These are phyloP conservation scores for Heliconius ismenius DNA, from an alignment of 2,888 invertebrate genomes.

Conservation along the genomic window DNA sequence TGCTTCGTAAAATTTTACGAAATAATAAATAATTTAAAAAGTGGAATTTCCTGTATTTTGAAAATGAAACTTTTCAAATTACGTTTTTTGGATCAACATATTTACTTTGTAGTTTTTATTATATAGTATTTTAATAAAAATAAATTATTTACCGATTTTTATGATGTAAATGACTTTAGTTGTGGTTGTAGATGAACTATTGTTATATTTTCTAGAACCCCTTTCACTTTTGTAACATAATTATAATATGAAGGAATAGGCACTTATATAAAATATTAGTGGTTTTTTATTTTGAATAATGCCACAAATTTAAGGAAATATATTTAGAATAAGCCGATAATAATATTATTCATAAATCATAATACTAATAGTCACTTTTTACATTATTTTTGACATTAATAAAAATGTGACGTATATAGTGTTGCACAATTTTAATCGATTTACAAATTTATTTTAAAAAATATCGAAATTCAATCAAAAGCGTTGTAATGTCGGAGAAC, in stretches of 20 bases:
- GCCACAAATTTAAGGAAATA: no score
- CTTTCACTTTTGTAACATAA: slow-evolving; percentile 8
- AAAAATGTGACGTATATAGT: slow-evolving; percentile 45
- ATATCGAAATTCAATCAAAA: slow-evolving; percentile 32
- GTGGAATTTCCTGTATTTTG: not conserved
- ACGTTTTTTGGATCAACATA: not conserved
- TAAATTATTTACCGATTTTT: not conserved
- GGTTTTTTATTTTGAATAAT: no score
- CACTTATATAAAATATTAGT: no score
- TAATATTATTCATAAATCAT: no score
- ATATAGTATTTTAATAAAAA: not conserved
- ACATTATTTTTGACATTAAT: slow-evolving; percentile 22
- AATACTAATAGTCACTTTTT: not conserved
- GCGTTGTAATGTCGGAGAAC: not conserved
- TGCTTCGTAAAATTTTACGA: not conserved
- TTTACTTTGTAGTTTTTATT: not conserved
- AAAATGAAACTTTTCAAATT: not conserved
- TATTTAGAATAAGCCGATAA: no score
- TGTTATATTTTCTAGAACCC: not conserved
- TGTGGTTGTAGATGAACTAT: not conserved
- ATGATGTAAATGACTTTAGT: not conserved
- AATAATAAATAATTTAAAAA: not conserved
- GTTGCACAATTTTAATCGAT: slow-evolving; percentile 47
- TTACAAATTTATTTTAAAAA: slow-evolving; percentile 33
- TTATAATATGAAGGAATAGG: not conserved